Percentiles rank a stretch among this genome's conserved stretches.
Evolutionary conservation across 2,888 invertebrate species (phyloP).

Genomic region (Abrostola tripartita): DNA sequence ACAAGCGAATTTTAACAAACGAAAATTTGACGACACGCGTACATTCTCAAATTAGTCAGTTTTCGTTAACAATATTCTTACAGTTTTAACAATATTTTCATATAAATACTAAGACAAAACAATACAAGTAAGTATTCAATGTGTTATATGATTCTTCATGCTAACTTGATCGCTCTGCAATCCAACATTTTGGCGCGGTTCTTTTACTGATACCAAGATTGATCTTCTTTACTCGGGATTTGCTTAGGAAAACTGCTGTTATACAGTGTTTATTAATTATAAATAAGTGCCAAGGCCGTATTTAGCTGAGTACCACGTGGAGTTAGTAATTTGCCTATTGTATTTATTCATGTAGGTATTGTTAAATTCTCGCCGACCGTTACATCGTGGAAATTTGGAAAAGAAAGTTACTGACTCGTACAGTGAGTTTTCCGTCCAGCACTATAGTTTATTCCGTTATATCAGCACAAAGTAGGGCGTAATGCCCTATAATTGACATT

Average conservation of each 20-base stretch:
- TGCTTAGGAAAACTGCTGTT: background rate
- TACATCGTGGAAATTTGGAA: constrained; percentile 45
- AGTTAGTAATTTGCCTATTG: constrained; percentile 19
- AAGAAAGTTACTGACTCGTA: constrained; percentile 26
- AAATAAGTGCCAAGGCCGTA: background rate
- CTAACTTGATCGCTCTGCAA: constrained; percentile 9
- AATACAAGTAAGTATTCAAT: constrained; percentile 39
- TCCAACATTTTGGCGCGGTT: constrained; percentile 52
- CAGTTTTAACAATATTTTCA: constrained; percentile 10
- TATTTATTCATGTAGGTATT: constrained; percentile 46
- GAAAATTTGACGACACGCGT: constrained; percentile 46
- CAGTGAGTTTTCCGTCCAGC: constrained; percentile 10
- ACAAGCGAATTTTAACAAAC: too few species aligned
- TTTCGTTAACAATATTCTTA: constrained; percentile 13
- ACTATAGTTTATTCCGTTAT: background rate
- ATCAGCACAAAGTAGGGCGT: constrained; percentile 13
- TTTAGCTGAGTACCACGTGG: constrained; percentile 40
- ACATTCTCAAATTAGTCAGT: constrained; percentile 28
- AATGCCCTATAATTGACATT: constrained; percentile 24
- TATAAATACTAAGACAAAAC: constrained; percentile 8
- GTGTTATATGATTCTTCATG: constrained; percentile 7
- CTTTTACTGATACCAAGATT: constrained; percentile 12
- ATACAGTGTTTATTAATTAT: background rate
- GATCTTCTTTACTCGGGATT: background rate
- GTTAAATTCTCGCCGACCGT: constrained; percentile 45